Conservation (phyloP, 1,140 invertebrate genomes). For the Euwallacea similis region DNA sequence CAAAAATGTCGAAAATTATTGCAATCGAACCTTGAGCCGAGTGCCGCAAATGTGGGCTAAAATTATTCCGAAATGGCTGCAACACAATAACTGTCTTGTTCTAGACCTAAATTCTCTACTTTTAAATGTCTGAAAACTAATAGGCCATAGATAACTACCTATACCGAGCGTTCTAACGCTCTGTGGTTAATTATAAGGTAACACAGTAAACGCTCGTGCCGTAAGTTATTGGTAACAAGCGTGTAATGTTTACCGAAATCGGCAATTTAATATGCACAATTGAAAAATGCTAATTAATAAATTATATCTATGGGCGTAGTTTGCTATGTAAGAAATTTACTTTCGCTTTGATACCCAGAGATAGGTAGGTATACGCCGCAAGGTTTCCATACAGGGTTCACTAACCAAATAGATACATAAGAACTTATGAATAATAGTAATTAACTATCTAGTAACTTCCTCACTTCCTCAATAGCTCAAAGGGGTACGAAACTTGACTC, state of each 20-base stretch:
- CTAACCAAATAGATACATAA: no score
- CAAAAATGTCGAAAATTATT: constrained; percentile 39
- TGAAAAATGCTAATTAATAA: constrained; percentile 2
- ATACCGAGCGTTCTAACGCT: not conserved
- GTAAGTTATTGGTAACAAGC: not conserved
- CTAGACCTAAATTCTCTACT: constrained; percentile 33
- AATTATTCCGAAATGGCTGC: constrained; percentile 30
- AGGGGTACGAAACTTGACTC: no score
- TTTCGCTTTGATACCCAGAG: not conserved
- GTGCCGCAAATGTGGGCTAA: constrained; percentile 36
- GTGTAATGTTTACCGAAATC: constrained; percentile 1
- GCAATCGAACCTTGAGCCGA: constrained; percentile 33
- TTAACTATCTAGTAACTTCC: no score
- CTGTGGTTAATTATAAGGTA: constrained; percentile 12
- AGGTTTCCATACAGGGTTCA: no score
- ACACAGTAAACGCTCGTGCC: constrained; percentile 4
- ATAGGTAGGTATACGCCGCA: no score
- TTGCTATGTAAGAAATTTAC: not conserved
- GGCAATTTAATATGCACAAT: not conserved
- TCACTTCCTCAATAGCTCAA: no score
- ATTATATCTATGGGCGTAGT: not conserved
- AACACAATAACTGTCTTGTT: constrained; percentile 29
- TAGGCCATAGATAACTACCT: constrained; percentile 17
- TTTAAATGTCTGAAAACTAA: constrained; percentile 34
- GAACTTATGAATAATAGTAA: no score